Evolutionary conservation across 2,888 invertebrate species (phyloP), one percentile per base, ranked within the genome.

Genomic region (Thelaira solivaga): DNA sequence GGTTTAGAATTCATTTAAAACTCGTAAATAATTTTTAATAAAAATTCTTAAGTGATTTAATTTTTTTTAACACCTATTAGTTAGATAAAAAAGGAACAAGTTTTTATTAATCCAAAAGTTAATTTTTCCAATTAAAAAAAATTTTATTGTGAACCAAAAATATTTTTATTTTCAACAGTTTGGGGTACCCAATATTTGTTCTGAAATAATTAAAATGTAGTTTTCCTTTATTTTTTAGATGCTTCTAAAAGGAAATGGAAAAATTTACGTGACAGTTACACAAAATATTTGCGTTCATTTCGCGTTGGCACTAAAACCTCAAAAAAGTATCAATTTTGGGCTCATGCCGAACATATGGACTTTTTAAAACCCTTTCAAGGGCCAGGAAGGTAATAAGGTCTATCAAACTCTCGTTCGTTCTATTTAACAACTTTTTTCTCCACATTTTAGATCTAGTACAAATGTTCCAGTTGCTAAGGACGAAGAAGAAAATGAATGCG

Each of bases 221-320:
- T 29, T 24, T 53, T 34, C 2, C n/a, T 53, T 36, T 57, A n/a
- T 10, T 26, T 81, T 82, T 18, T 80, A 89, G 88, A 88, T 78
- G 88, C 88, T 29, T 86, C 88, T 10, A 88, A 89, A 75, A 77
- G 88, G 80, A 89, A 89, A 87, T 89, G 89, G 89, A 89, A 89
- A 80, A 89, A 89, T 80, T 80, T 89, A 24, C 86, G 89, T 20
- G 89, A 89, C 84, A 88, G 89, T 68, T 89, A 89, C 61, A 88
- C 89, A 18, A 89, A 89, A 82, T 89, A 89, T 82, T 84, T 89
- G 59, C 87, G 88, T 22, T 88, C 88, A 0, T 89, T 88, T 82
- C 87, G 89, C 1, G 85, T 86, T n/a, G 88, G 88, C 8, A 87
- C 88, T 8, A 89, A 89, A 81, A 88, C 89, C 0, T 89, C 89